Conservation (phyloP, 2,888 invertebrate genomes). For the Stratiomys singularior region DNA sequence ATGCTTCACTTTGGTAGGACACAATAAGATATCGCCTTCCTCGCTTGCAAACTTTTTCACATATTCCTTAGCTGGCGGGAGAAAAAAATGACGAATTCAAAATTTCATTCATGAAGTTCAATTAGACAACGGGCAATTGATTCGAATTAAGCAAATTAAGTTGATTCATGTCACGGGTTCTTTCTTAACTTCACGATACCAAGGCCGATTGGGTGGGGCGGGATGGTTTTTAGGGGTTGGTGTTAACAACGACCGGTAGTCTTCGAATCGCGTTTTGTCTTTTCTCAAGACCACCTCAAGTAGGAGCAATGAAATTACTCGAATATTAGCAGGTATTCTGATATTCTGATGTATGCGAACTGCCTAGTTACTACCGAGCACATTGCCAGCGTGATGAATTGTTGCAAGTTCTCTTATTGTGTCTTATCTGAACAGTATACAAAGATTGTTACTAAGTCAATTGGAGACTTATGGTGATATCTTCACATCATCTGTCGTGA, state of each 20-base stretch:
- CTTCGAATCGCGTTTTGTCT: neutral
- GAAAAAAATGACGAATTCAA: slow-evolving; percentile 36
- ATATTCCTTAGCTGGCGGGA: too few relatives aligned
- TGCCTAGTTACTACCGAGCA: neutral
- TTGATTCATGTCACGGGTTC: slow-evolving; percentile 48
- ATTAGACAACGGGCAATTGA: slow-evolving; percentile 52
- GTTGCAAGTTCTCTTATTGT: neutral
- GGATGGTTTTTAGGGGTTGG: neutral
- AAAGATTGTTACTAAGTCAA: neutral
- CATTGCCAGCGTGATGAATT: neutral
- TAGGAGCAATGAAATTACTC: neutral
- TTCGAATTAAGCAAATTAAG: slow-evolving; percentile 52
- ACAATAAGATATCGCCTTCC: neutral
- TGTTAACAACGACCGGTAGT: neutral
- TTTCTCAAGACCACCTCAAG: neutral
- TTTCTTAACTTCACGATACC: neutral
- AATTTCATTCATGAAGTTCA: slow-evolving; percentile 53
- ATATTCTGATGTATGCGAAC: neutral
- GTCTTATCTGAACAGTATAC: slow-evolving; percentile 2
- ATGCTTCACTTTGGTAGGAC: neutral
- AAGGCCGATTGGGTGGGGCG: neutral
- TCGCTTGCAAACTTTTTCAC: neutral
- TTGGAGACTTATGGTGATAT: neutral
- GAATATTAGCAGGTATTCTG: neutral
- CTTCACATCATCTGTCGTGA: neutral